Base-by-base conservation (phyloP, 1,140 invertebrate species). In the Diachasmimorpha longicaudata region DNA sequence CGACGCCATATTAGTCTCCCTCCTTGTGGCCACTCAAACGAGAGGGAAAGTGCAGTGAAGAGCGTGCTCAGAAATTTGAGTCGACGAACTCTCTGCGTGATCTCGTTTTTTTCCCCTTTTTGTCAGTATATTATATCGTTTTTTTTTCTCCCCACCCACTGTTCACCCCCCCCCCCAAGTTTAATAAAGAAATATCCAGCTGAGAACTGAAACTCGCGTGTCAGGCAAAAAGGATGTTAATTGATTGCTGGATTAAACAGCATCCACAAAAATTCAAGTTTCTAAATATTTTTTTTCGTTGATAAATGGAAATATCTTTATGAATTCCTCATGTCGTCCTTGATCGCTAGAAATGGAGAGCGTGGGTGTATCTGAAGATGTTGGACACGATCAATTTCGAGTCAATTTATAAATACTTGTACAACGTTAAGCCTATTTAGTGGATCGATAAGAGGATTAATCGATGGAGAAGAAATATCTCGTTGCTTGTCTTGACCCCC, bases 391-490 rank as follows among this genome's bases (percentile, higher is more conserved):
- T 70, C 68, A 76, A 75, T 75, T 75, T 70, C 23, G 19, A 68
- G 72, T 75, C 71, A 74, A 77, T 77, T 77, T 77, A 78, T 63
- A 63, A 63, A 25, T 63, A 63, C 58, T 63, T 63, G 58, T 63
- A 63, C 58, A 63, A 44, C 72, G 39, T 73, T 75, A 72, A 79
- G 78, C 78, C 63, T 75, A 79, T 79, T 79, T 76, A 79, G 72
- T 70, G 52, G 69, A 36, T 68, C 71, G 78, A 79, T 79, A 79
- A 79, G 78, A 77, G 76, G 78, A 79, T 79, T 77, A 79, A 72
- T 67, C 70, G 72, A 63, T 42, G 72, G 21, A 71, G 48, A 11
- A 23, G 21, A 68, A 21, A 70, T 25, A 36, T 23, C 67, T 39
- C 42, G n/a, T 63, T 23, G 42, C 67, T 39, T 23, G n/a, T 63